Base-by-base conservation (phyloP, 92 coral and sea anemone genomes). In the Paragorgia papillata region DNA sequence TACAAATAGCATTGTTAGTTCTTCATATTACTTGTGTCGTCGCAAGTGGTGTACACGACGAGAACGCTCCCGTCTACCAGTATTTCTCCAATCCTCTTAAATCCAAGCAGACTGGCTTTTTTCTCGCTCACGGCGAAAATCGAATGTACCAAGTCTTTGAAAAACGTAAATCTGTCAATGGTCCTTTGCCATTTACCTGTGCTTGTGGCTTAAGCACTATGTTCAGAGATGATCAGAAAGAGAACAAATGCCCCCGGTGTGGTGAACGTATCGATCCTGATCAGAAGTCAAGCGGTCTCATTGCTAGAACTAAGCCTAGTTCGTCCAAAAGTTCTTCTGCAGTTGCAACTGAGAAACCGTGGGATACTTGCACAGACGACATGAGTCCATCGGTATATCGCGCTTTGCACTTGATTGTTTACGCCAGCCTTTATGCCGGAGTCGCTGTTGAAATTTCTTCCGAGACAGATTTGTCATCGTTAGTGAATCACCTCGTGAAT, bases 1-100 rank as follows among this genome's bases (percentile, higher is more conserved):
- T 95, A 19, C 87, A 91, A 56, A 74, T 69, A 9, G 92, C 99
- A n/a, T 69, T 70, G 30, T 75, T 95, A 20, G 65, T 91, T 8
- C 73, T 88, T 13, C 99, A 95, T 61, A 78, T 95, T 22, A 67
- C 82, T 28, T 83, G 88, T 17, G 57, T 95, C 14, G 30, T 91
- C 30, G 62, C 91, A 6, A 71, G 48, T 26, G 41, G 75, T 68
- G 41, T 57, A 1, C 60, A 25, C 0, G 43, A 28, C 0, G 64
- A 71, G 15, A 18, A 33, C 12, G 18, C 58, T 15, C 78, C 78
- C 1, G 12, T 71, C 17, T 53, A 71, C 50, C 63, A 58, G 34
- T 71, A 71, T 64, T 53, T 71, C 3, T 53, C 63, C 18, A 32
- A 71, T 34, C 64, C 78, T 12, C 63, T 31, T 33, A 25, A 35